A percentile compares a stretch with the other conserved stretches of the same genome.
phyloP scores from a whole-genome alignment of 2,797 vertebrate species.

The Anguilla pacifica region DNA sequence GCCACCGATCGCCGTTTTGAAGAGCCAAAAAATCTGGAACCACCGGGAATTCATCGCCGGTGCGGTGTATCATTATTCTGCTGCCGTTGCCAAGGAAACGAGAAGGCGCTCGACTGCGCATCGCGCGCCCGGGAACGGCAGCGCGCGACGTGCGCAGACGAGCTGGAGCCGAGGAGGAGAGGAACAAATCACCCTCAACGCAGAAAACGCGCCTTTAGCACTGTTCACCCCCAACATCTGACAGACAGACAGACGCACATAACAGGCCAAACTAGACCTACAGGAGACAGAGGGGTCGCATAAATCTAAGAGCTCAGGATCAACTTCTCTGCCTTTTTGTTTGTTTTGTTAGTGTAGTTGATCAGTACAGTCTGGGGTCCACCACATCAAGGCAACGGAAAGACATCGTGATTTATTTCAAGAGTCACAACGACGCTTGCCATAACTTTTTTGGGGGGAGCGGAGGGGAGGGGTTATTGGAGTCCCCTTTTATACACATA shows the following conservation, averaged over 20 bases:
- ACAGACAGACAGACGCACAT: neutral
- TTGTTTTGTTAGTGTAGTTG: neutral
- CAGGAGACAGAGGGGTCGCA: neutral
- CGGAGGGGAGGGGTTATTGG: neutral
- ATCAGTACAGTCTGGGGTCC: neutral
- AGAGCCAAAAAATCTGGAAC: conserved; percentile 1
- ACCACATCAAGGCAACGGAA: neutral
- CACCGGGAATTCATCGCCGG: neutral
- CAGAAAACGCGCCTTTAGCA: neutral
- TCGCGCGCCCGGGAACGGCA: neutral
- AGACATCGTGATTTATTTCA: neutral
- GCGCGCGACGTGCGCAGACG: neutral
- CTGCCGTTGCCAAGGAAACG: conserved; percentile 8
- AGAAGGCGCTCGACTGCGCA: neutral
- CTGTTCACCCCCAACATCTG: neutral
- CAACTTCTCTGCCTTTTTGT: neutral
- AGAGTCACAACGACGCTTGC: neutral
- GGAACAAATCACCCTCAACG: neutral
- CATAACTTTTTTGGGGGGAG: neutral
- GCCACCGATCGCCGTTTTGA: neutral
- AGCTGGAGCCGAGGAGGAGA: neutral
- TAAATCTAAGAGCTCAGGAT: neutral
- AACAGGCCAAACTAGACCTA: neutral
- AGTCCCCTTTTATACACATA: neutral
- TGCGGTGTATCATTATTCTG: conserved; percentile 2